Evolutionary conservation across 53 echinoderm and acorn worm genomes (phyloP).

Genomic region (Echinarachnius parma): DNA sequence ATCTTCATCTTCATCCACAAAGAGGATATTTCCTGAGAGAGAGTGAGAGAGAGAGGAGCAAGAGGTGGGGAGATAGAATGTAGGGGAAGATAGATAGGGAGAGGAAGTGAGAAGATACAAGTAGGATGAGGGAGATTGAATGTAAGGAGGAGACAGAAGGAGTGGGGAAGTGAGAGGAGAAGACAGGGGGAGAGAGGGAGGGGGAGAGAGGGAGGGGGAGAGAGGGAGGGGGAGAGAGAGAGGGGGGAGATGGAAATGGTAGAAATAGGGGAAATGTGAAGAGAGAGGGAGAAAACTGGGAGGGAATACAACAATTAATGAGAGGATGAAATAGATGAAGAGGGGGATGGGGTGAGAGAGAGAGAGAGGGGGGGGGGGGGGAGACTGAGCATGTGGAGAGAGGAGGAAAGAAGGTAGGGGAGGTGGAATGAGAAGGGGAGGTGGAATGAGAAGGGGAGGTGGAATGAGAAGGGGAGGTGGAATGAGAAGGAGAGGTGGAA

Average conservation of each 20-base stretch:
- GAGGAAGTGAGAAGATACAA: background rate
- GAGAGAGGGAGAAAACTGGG: background rate
- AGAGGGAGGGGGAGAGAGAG: background rate
- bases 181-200: background rate
- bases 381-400: background rate
- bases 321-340: background rate
- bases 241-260: background rate
- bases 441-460: no score
- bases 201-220: background rate
- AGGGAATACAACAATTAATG: background rate
- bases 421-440: background rate
- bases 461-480: no score
- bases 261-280: background rate
- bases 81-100: constrained; percentile 3
- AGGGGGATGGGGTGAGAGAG: background rate
- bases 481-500: no score
- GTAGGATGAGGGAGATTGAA: background rate
- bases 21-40: constrained; percentile 5
- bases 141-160: background rate
- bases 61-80: background rate
- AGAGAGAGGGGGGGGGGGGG: background rate
- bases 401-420: background rate
- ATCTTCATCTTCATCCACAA: no score
- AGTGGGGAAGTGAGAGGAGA: background rate
- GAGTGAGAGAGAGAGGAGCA: constrained; percentile 6